Conservation (phyloP, 2,113 vertebrate genomes). For the Phylloscopus trochilus region DNA sequence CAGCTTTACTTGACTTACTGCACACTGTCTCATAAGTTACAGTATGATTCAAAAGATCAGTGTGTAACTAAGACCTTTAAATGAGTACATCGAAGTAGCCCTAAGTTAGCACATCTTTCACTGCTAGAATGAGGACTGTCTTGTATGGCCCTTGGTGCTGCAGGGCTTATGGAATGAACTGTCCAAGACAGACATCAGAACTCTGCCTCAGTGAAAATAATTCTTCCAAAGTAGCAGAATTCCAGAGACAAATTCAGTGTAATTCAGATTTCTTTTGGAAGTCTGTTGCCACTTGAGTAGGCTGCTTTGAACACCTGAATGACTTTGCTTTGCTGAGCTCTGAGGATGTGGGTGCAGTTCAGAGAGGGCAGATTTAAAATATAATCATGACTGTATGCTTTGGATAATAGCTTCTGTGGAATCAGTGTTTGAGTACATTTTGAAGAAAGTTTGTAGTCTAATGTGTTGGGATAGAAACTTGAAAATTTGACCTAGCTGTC, state of each 20-base stretch:
- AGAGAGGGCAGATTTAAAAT: background rate
- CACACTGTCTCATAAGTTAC: background rate
- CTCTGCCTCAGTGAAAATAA: background rate
- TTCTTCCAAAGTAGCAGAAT: background rate
- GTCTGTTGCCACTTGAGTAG: background rate
- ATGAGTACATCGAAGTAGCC: background rate
- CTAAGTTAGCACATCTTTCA: background rate
- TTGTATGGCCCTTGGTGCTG: background rate
- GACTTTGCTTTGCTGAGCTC: background rate
- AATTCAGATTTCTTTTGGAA: background rate
- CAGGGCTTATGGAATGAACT: background rate
- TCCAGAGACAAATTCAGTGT: background rate
- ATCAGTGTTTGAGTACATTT: background rate
- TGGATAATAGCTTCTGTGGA: background rate
- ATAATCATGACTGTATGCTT: fast-evolving
- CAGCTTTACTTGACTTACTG: background rate
- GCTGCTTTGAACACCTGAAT: background rate
- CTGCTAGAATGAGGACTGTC: background rate
- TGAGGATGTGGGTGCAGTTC: background rate
- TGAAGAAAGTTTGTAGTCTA: background rate
- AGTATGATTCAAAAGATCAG: background rate
- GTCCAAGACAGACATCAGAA: background rate
- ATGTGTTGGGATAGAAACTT: background rate
- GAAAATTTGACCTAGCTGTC: background rate
- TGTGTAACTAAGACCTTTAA: background rate